Evolutionary conservation across 2,797 vertebrate genomes (phyloP).

Genomic region (Lerista edwardsae): DNA sequence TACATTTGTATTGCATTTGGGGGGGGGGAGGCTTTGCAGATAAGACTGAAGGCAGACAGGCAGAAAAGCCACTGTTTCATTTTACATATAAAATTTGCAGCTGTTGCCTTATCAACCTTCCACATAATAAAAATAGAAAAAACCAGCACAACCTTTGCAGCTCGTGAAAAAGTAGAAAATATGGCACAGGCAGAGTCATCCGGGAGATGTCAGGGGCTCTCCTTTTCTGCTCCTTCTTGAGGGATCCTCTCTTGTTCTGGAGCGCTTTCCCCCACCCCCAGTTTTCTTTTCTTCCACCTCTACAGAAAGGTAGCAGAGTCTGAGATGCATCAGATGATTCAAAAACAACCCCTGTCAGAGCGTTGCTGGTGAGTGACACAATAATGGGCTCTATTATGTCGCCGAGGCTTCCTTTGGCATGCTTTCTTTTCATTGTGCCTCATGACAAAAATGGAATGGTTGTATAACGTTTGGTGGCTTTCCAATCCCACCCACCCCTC

Average conservation of each 20-base stretch:
- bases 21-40: background rate
- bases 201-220: background rate
- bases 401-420: slow-evolving; percentile 27
- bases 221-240: slow-evolving; percentile 9
- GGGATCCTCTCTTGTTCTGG: slow-evolving; percentile 18
- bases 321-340: slow-evolving; percentile 36
- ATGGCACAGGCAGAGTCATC: background rate
- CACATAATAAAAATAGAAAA: slow-evolving; percentile 45
- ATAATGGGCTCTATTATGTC: background rate
- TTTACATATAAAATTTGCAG: slow-evolving; percentile 36
- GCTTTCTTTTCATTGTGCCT: slow-evolving; percentile 21
- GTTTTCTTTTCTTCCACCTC: background rate
- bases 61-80: background rate
- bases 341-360: background rate
- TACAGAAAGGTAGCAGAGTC: background rate
- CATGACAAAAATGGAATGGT: background rate
- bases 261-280: background rate
- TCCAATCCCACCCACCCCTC: rapidly evolving
- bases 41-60: slow-evolving; percentile 32
- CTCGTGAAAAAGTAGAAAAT: slow-evolving; percentile 10
- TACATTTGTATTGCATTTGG: slow-evolving; percentile 6
- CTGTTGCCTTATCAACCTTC: slow-evolving; percentile 44
- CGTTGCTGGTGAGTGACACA: background rate
- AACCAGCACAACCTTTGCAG: slow-evolving; percentile 15
- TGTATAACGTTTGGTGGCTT: slow-evolving; percentile 16